These are phyloP conservation scores for Oreochromis niloticus DNA, from an alignment of 2,113 vertebrate genomes.

Conservation along the genomic window DNA sequence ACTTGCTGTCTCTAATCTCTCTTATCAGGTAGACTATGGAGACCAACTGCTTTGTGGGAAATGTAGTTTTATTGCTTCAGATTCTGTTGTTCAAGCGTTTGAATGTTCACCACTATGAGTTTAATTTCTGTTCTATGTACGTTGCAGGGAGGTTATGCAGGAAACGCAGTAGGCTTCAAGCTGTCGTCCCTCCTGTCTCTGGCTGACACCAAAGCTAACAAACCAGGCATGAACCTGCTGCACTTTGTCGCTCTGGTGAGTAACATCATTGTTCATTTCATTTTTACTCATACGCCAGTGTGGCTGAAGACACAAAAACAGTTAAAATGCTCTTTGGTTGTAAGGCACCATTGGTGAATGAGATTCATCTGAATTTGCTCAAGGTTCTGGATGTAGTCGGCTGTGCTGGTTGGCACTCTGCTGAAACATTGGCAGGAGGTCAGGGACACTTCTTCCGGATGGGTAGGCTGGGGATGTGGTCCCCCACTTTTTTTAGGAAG, in stretches of 20 bases:
- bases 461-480: not conserved
- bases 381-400: not conserved
- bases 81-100: not conserved
- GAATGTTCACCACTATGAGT: not conserved
- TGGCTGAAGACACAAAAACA: accelerated
- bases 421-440: not conserved
- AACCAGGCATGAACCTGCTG: conserved; percentile 92
- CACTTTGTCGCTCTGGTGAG: conserved; percentile 94
- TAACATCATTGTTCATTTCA: not conserved
- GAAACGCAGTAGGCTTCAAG: conserved; percentile 94
- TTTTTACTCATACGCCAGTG: not conserved
- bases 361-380: not conserved
- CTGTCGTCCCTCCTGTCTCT: conserved; percentile 90
- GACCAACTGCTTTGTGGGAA: not conserved
- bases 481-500: not conserved
- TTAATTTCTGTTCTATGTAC: not conserved
- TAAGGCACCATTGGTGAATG: not conserved
- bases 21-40: not conserved
- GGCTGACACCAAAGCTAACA: conserved; percentile 93
- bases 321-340: not conserved
- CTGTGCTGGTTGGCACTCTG: not conserved
- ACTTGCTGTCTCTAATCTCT: not conserved
- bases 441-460: not conserved
- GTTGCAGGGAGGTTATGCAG: conserved; percentile 86
- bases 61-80: not conserved